phyloP scores from a whole-genome alignment of 2,797 vertebrate genomes.

The Trachurus trachurus region DNA sequence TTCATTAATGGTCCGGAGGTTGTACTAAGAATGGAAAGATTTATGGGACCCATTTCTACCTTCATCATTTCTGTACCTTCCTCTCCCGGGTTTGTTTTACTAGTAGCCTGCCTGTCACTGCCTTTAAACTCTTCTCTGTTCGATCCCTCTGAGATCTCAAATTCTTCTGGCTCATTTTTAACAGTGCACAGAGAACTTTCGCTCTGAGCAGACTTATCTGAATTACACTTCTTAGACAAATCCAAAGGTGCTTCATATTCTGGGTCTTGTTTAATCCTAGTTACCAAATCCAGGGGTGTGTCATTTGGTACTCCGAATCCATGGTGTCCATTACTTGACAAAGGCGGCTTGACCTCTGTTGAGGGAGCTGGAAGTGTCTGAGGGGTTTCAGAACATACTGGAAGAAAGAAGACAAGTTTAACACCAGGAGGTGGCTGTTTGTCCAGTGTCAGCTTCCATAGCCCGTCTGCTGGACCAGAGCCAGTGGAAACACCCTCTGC shows the following conservation, averaged over 20 bases:
- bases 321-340: background rate
- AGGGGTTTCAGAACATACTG: conserved; percentile 47
- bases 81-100: conserved; percentile 2
- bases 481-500: background rate
- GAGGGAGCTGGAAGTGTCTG: conserved; percentile 19
- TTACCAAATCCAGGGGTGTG: conserved; percentile 39
- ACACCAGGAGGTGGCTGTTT: conserved; percentile 70
- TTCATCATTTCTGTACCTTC: conserved; percentile 17
- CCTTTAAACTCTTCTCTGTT: background rate
- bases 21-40: conserved; percentile 4
- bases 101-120: background rate
- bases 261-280: conserved; percentile 10
- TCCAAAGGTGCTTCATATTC: conserved; percentile 66
- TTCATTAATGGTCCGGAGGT: conserved; percentile 24
- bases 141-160: conserved; percentile 29
- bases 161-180: conserved; percentile 63
- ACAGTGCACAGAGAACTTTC: conserved; percentile 16
- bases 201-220: background rate
- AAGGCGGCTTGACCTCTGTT: conserved; percentile 9
- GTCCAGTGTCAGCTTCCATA: conserved; percentile 80
- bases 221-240: conserved; percentile 68
- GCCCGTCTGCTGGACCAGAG: conserved; percentile 36
- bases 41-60: conserved; percentile 25
- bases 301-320: background rate
- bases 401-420: conserved; percentile 80